Percentiles rank a stretch among this genome's conserved stretches.
Evolutionary conservation across 2,113 vertebrate genomes (phyloP).

Genomic region (Boulengeromyrus knoepffleri): DNA sequence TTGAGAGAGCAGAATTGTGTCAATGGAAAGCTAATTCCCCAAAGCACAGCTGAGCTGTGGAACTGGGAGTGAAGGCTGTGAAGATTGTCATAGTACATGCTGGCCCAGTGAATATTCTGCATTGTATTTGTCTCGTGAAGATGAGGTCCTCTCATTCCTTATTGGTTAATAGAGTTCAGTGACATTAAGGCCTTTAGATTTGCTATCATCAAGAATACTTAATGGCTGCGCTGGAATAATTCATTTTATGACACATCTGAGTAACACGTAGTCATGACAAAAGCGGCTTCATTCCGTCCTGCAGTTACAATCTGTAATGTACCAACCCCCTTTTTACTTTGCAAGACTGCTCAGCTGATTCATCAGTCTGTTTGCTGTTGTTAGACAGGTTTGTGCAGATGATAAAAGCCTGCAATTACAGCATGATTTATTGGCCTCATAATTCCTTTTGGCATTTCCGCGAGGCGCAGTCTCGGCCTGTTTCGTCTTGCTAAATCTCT

Average conservation of each 20-base stretch:
- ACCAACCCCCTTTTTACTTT: neutral
- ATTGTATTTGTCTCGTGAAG: neutral
- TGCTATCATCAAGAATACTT: neutral
- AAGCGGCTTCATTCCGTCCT: neutral
- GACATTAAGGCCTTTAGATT: neutral
- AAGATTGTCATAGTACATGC: neutral
- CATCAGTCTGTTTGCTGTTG: neutral
- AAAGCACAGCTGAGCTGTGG: neutral
- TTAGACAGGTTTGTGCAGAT: neutral
- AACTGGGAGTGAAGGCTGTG: neutral
- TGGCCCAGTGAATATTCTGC: neutral
- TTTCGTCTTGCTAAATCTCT: conserved; percentile 25
- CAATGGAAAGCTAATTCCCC: neutral
- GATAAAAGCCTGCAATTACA: conserved; percentile 3
- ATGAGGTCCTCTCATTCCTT: neutral
- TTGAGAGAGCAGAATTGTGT: neutral
- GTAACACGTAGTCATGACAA: neutral
- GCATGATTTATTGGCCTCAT: neutral
- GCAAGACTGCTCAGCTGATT: neutral
- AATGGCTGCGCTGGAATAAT: neutral
- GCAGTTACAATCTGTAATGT: neutral
- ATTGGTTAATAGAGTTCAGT: neutral
- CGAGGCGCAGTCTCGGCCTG: neutral
- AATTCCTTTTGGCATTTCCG: neutral
- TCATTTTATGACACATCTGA: neutral